Conservation (phyloP, 2,113 vertebrate genomes). For the Triplophysa siluroides region DNA sequence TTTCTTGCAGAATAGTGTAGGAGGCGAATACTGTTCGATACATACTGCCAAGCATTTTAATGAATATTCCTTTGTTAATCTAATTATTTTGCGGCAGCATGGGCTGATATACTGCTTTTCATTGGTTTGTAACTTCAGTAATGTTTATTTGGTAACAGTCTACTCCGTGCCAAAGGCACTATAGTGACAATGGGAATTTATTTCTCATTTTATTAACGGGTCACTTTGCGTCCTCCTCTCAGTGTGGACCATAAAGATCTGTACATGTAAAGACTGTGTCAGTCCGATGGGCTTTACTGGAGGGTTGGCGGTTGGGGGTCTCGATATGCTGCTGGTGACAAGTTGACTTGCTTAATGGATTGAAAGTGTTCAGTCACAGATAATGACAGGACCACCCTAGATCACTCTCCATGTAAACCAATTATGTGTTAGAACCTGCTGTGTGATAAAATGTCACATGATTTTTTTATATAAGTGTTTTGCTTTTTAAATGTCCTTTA, state of each 20-base stretch:
- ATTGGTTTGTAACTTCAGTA: background rate
- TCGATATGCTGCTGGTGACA: background rate
- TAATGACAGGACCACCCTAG: too few relatives aligned
- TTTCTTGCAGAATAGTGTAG: too few relatives aligned
- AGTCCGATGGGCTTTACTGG: background rate
- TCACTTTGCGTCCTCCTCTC: background rate
- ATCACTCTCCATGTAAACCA: background rate
- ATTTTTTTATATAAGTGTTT: background rate
- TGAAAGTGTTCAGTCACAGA: background rate
- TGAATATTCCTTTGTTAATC: background rate
- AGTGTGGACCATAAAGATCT: background rate
- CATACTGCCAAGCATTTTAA: too few relatives aligned
- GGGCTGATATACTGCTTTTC: background rate
- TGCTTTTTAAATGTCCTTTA: too few relatives aligned
- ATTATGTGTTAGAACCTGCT: background rate
- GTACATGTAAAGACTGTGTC: background rate
- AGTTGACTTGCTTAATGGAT: slow-evolving; percentile 1
- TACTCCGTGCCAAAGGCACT: background rate
- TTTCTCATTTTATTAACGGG: background rate
- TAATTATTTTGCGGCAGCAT: background rate
- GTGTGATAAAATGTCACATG: background rate
- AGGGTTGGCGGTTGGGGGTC: background rate
- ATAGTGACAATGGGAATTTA: background rate
- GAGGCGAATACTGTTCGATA: too few relatives aligned
- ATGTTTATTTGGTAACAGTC: background rate